These are phyloP conservation scores for Phymorhynchus buccinoides DNA, from an alignment of 1,140 invertebrate species.

Conservation along the genomic window DNA sequence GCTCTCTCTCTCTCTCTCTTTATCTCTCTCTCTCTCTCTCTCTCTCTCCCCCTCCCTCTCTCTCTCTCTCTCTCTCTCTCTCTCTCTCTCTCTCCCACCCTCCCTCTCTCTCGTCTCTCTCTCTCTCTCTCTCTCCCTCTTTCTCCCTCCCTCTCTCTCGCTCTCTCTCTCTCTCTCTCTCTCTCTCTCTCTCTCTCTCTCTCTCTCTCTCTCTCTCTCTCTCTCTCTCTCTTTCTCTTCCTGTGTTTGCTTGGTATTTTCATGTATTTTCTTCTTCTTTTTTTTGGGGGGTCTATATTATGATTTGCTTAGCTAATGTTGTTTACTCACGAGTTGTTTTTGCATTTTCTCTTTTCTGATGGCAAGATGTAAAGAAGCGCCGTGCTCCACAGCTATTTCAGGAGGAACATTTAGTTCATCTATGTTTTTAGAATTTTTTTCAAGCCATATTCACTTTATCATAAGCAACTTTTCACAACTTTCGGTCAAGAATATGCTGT, in stretches of 20 bases:
- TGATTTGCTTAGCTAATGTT: too few relatives aligned
- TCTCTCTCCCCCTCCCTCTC: conserved; percentile 21
- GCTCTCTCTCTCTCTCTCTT: conserved; percentile 4
- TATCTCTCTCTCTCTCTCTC: conserved; percentile 21
- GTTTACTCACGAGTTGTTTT: too few relatives aligned
- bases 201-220: conserved; percentile 2
- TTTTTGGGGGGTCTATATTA: too few relatives aligned
- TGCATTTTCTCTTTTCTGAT: too few relatives aligned
- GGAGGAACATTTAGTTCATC: too few relatives aligned
- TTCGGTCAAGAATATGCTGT: too few relatives aligned
- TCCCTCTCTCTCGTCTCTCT: conserved; percentile 20
- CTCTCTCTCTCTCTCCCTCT: background rate
- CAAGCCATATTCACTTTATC: too few relatives aligned
- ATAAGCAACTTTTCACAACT: too few relatives aligned
- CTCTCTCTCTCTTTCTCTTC: background rate
- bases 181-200: background rate
- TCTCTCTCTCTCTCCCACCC: conserved; percentile 17
- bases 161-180: conserved; percentile 8
- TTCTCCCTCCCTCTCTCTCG: background rate
- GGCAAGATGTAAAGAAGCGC: too few relatives aligned
- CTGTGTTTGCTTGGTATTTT: background rate
- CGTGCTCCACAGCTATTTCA: too few relatives aligned
- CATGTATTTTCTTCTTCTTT: background rate
- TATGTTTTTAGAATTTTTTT: too few relatives aligned
- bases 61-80: conserved; percentile 11